Percentiles rank a stretch among this genome's conserved stretches.
Evolutionary conservation across 2,888 invertebrate species (phyloP).

Genomic region (Tenthredo amoena): DNA sequence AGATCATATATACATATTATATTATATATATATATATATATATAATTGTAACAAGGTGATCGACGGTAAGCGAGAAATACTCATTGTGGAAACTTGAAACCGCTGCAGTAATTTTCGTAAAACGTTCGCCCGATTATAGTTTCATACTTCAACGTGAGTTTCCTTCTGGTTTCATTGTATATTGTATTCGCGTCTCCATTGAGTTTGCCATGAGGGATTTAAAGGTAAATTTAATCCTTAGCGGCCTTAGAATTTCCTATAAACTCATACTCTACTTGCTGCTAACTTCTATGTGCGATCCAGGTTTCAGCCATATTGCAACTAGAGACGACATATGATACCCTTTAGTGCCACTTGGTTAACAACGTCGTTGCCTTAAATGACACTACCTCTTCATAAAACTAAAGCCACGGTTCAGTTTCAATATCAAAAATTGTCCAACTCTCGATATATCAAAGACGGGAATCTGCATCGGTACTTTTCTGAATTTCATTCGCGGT

Average conservation of each 20-base stretch:
- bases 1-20: not conserved
- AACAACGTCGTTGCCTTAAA: constrained; percentile 37
- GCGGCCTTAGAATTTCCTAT: not conserved
- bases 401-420: not conserved
- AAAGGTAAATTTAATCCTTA: not conserved
- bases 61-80: constrained; percentile 1
- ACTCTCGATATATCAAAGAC: not conserved
- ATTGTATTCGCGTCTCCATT: not conserved
- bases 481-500: not conserved
- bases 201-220: not conserved
- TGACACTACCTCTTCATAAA: not conserved
- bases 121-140: not conserved
- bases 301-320: constrained; percentile 30
- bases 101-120: constrained; percentile 16
- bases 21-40: not conserved
- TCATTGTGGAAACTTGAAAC: constrained; percentile 24
- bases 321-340: constrained; percentile 25
- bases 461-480: not conserved
- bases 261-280: constrained; percentile 24
- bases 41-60: not conserved
- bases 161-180: constrained; percentile 17
- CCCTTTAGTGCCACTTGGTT: constrained; percentile 41
- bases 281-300: constrained; percentile 18
- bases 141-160: not conserved
- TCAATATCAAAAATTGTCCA: not conserved